Conservation (phyloP, 2,797 vertebrate genomes). For the Schizopygopsis malacanthus region DNA sequence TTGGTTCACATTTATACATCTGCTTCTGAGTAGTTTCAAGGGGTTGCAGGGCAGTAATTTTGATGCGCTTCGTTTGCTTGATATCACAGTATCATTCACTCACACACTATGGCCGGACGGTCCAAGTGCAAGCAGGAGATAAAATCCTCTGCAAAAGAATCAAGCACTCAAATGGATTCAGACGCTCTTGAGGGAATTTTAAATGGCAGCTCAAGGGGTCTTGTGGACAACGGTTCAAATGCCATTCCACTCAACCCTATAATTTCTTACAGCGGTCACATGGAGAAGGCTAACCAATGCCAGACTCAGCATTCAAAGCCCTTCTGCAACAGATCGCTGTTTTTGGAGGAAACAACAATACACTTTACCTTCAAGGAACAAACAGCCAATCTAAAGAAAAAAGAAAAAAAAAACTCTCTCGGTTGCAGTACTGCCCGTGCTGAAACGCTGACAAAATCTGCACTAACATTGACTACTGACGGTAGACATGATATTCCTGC, state of each 20-base stretch:
- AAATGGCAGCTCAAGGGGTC: conserved; percentile 25
- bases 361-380: conserved; percentile 9
- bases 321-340: conserved; percentile 7
- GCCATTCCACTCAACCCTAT: conserved; percentile 31
- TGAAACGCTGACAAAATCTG: conserved; percentile 17
- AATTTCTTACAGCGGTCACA: conserved; percentile 30
- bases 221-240: conserved; percentile 34
- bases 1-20: not conserved
- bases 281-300: conserved; percentile 25
- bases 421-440: not conserved
- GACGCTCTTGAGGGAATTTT: not conserved
- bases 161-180: conserved; percentile 28
- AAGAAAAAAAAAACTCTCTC: not conserved
- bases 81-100: not conserved
- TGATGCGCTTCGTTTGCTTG: conserved; percentile 9
- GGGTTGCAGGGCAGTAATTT: not conserved
- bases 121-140: not conserved
- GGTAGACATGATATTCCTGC: conserved; percentile 27
- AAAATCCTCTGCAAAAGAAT: conserved; percentile 24
- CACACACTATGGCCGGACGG: not conserved
- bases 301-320: not conserved
- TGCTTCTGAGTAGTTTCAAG: not conserved
- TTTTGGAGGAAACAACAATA: not conserved
- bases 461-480: conserved; percentile 29
- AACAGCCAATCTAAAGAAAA: not conserved